phyloP scores from a whole-genome alignment of 2,113 vertebrate genomes.

The Boulengeromyrus knoepffleri region DNA sequence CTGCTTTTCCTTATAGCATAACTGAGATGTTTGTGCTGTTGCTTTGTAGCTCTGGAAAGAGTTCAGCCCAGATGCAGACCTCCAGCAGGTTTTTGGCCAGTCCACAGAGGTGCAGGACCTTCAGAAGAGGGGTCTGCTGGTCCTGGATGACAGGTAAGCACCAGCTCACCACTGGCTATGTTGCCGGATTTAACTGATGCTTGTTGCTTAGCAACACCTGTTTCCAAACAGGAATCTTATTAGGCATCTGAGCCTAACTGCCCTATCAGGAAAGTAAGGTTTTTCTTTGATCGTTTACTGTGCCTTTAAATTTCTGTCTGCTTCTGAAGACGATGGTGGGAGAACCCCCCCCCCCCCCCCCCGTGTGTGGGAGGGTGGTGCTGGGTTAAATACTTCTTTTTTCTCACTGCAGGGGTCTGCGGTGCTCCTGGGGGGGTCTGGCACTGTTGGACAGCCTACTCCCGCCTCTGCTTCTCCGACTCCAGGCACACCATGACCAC shows the following conservation, averaged over 20 bases:
- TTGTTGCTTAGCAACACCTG: not conserved
- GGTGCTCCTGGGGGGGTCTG: constrained; percentile 77
- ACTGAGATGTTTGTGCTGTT: not conserved
- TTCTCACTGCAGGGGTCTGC: constrained; percentile 63
- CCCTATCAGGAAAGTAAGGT: not conserved
- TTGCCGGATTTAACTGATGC: not conserved
- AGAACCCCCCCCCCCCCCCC: not conserved
- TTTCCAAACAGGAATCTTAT: not conserved
- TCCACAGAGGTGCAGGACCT: constrained; percentile 53
- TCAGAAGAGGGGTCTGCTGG: constrained; percentile 52
- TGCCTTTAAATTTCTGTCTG: not conserved
- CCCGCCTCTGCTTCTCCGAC: constrained; percentile 67
- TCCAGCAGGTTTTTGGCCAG: constrained; percentile 57
- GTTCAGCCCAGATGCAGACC: constrained; percentile 60
- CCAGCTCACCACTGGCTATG: not conserved
- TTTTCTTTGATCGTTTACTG: not conserved
- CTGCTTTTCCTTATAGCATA: not conserved
- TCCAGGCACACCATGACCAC: constrained; percentile 49
- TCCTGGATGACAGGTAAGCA: constrained; percentile 70
- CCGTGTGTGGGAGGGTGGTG: not conserved
- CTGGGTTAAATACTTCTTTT: not conserved
- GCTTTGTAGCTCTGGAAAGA: constrained; percentile 68
- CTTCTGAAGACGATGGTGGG: not conserved
- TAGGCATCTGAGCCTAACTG: not conserved
- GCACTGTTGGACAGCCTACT: constrained; percentile 78